These are phyloP conservation scores for Trilocha varians DNA, from an alignment of 2,888 invertebrate genomes.

Conservation along the genomic window DNA sequence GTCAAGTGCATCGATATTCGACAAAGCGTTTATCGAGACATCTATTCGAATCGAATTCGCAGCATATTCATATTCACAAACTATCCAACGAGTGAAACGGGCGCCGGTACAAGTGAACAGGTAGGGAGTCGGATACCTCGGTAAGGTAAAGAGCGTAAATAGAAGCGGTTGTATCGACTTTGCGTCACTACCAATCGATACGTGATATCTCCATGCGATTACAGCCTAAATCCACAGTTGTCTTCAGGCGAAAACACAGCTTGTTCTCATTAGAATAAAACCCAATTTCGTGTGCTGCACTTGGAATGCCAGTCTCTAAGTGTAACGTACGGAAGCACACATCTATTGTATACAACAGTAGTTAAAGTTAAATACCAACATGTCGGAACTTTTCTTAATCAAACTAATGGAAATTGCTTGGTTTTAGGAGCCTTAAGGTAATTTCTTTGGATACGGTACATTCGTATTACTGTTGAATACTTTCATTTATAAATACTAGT, in stretches of 20 bases:
- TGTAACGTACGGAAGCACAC: conserved; percentile 37
- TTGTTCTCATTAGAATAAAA: conserved; percentile 12
- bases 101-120: conserved; percentile 39
- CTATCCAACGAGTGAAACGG: conserved; percentile 6
- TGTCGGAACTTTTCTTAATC: conserved; percentile 58
- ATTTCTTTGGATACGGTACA: conserved; percentile 29
- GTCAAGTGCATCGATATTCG: too few species aligned
- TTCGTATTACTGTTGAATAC: conserved; percentile 12
- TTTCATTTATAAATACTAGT: not conserved
- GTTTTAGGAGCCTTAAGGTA: conserved; percentile 33
- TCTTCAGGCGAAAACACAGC: conserved; percentile 20
- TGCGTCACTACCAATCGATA: conserved; percentile 66
- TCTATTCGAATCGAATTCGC: not conserved
- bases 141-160: conserved; percentile 70
- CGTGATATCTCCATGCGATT: conserved; percentile 24
- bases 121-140: conserved; percentile 56
- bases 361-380: conserved; percentile 65
- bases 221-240: conserved; percentile 24
- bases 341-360: conserved; percentile 37
- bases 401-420: conserved; percentile 55
- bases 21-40: too few species aligned
- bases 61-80: conserved; percentile 5
- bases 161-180: conserved; percentile 65
- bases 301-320: conserved; percentile 27
- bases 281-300: conserved; percentile 12